Base-by-base conservation (phyloP, 2,113 vertebrate species). In the Bujurquina vittata region DNA sequence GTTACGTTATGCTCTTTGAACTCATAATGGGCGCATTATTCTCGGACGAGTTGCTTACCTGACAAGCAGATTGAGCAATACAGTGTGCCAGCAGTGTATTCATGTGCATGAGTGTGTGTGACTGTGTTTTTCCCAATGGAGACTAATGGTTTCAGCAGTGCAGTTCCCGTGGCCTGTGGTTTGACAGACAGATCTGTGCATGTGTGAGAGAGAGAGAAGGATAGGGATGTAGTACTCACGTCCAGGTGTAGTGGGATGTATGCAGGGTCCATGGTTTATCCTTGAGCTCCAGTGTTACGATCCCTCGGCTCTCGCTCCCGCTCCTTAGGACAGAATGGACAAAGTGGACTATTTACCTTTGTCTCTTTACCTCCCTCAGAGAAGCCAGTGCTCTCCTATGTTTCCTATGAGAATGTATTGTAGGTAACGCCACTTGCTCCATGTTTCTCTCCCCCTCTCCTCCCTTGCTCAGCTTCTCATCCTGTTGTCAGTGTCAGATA, bases 191-290 rank as follows among this genome's bases (percentile, higher is more conserved):
- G 23, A 80, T 69, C 49, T 37, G 81, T 72, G 26, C 76, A 57
- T 75, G 75, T 83, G 22, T 81, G 81, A 69, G 77, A 67, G 35
- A 67, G 35, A 79, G 46, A 73, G 49, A 77, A 55, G 65, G 75
- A 83, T 67, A 52, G 55, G 62, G 86, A 90, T 87, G 89, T 73
- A 26, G 85, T 95, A 95, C 96, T 96, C 91, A 96, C 95, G 86
- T 95, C 95, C 95, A 96, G 94, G 94, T 94, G 93, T 94, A 88
- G 92, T 94, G 90, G 89, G 93, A 92, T 93, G 90, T 95, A 94
- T 94, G 92, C 94, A 96, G 95, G 95, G 95, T 96, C 95, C 96
- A 96, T 96, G 95, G 94, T 92, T 95, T 96, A 93, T 95, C 94
- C 94, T 95, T 95, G 89, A 94, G 95, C 95, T 96, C 96, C 96